Conservation (phyloP, 2,797 vertebrate species). For the Lacerta viridis region DNA sequence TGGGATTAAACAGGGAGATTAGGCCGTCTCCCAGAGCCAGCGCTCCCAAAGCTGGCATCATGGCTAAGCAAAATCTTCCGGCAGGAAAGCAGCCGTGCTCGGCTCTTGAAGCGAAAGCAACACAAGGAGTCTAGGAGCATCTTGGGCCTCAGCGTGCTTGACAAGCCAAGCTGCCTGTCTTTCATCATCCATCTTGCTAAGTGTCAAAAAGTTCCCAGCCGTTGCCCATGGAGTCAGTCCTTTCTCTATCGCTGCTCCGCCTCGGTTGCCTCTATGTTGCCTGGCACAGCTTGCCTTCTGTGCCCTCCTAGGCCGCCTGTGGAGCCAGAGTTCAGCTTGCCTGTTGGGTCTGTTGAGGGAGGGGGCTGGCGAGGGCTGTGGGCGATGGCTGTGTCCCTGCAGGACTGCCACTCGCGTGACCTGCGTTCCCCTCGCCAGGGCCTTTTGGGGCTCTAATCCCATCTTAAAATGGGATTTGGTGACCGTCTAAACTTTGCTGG, state of each 20-base stretch:
- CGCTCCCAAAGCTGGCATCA: background rate
- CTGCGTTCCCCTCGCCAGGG: background rate
- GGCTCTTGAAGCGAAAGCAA: background rate
- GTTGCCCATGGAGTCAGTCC: too few species aligned
- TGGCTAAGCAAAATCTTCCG: background rate
- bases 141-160: too few species aligned
- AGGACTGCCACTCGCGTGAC: background rate
- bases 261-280: background rate
- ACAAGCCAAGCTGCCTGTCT: background rate
- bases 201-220: background rate
- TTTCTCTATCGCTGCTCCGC: too few species aligned
- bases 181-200: background rate
- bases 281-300: background rate
- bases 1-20: background rate
- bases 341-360: background rate
- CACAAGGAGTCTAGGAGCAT: too few species aligned
- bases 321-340: background rate
- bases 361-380: too few species aligned
- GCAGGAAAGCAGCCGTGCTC: too few species aligned
- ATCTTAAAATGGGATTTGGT: constrained; percentile 18
- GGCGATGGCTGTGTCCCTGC: background rate
- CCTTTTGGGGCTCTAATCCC: constrained; percentile 17
- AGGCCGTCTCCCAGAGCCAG: background rate
- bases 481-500: constrained; percentile 14
- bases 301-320: too few species aligned